phyloP scores from a whole-genome alignment of 2,888 invertebrate species.

The Ectemnius lituratus region DNA sequence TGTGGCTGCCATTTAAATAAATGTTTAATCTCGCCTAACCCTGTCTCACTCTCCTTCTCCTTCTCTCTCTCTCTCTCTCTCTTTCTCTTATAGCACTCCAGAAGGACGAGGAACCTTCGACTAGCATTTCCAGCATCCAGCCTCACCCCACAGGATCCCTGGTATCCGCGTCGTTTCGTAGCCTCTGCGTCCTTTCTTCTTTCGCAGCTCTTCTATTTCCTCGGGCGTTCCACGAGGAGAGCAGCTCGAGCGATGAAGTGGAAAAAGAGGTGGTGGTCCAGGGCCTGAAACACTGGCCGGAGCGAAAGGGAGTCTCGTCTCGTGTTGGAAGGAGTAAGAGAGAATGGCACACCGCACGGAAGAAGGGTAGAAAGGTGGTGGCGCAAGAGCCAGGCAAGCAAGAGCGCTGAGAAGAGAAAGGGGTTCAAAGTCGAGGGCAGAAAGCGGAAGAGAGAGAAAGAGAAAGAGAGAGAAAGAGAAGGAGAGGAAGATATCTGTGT shows the following conservation, averaged over 20 bases:
- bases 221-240: slow-evolving; percentile 60
- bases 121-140: slow-evolving; percentile 26
- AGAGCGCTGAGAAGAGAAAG: slow-evolving; percentile 28
- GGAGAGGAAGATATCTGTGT: slow-evolving; percentile 24
- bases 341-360: slow-evolving; percentile 21
- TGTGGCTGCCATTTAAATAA: slow-evolving; percentile 76
- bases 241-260: slow-evolving; percentile 49
- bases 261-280: slow-evolving; percentile 48
- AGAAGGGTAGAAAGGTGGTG: slow-evolving; percentile 16
- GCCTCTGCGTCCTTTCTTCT: slow-evolving; percentile 26
- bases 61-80: no score
- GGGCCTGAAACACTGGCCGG: slow-evolving; percentile 20
- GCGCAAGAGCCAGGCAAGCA: slow-evolving; percentile 37
- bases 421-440: slow-evolving; percentile 20
- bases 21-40: slow-evolving; percentile 76
- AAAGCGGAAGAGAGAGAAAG: slow-evolving; percentile 20
- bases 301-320: slow-evolving; percentile 9
- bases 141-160: neutral
- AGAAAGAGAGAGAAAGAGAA: slow-evolving; percentile 37
- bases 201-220: slow-evolving; percentile 40
- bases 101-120: slow-evolving; percentile 28
- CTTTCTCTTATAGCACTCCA: slow-evolving; percentile 28
- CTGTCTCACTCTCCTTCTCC: slow-evolving; percentile 41
- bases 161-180: slow-evolving; percentile 41
- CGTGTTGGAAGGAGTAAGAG: no score